Conservation (phyloP, 1,140 invertebrate species). For the Cylas formicarius region DNA sequence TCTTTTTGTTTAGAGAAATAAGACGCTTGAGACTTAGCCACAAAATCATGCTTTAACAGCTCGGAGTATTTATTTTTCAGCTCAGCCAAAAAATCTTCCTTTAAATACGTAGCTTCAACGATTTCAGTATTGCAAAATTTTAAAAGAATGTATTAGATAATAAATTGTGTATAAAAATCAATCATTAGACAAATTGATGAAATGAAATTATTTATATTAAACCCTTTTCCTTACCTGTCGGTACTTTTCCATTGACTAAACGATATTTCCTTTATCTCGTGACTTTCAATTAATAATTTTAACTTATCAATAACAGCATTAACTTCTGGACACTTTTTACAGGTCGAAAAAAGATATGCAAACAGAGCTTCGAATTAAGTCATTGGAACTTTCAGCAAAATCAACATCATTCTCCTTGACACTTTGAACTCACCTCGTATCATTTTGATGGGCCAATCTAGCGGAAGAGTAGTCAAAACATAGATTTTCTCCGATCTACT, state of each 20-base stretch:
- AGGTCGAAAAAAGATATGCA: slow-evolving; percentile 4
- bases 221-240: slow-evolving; percentile 1
- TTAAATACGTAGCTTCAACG: slow-evolving; percentile 4
- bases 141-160: slow-evolving; percentile 3
- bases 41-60: slow-evolving; percentile 4
- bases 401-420: neutral
- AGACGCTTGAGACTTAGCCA: slow-evolving; percentile 5
- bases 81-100: slow-evolving; percentile 6
- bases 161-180: too few relatives aligned
- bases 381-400: slow-evolving; percentile 6
- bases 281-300: slow-evolving; percentile 3
- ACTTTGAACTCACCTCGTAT: slow-evolving; percentile 7
- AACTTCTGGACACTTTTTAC: slow-evolving; percentile 5
- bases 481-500: slow-evolving; percentile 8
- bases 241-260: slow-evolving; percentile 4
- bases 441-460: slow-evolving; percentile 4
- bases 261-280: neutral
- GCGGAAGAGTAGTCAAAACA: slow-evolving; percentile 3
- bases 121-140: slow-evolving; percentile 3
- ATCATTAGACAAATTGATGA: too few relatives aligned
- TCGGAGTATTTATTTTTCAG: slow-evolving; percentile 5
- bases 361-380: slow-evolving; percentile 6
- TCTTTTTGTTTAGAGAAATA: slow-evolving; percentile 8
- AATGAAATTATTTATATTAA: slow-evolving; percentile 6
- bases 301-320: slow-evolving; percentile 1